These are phyloP conservation scores for Laupala kohalensis DNA, from an alignment of 1,140 invertebrate genomes.

Conservation along the genomic window DNA sequence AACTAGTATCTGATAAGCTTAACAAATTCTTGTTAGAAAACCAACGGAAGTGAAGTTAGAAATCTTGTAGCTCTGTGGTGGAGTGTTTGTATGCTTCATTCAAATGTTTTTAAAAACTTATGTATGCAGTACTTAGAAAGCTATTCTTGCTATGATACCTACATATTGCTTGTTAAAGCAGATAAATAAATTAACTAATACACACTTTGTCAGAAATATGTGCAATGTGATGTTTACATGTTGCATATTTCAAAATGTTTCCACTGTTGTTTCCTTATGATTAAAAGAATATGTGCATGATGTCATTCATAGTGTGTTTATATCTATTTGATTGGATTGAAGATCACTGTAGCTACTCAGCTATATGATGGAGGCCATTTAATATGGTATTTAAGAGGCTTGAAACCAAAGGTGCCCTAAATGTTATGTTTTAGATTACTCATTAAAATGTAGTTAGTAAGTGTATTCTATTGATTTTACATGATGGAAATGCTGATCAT, in stretches of 20 bases:
- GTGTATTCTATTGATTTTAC: conserved; percentile 8
- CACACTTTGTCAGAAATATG: neutral
- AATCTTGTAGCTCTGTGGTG: neutral
- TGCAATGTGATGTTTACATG: neutral
- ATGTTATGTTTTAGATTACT: conserved; percentile 26
- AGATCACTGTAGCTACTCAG: neutral
- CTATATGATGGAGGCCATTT: conserved; percentile 1
- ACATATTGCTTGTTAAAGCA: neutral
- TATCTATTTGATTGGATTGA: neutral
- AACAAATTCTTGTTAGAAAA: neutral
- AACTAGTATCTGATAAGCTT: neutral
- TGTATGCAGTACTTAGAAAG: neutral
- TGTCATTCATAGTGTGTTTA: neutral
- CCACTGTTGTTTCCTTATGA: neutral
- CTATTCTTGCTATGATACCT: neutral
- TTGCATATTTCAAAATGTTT: neutral
- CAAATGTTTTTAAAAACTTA: neutral
- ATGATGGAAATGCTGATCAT: neutral
- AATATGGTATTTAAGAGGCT: conserved; percentile 22
- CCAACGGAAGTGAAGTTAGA: neutral
- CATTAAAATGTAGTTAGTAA: conserved; percentile 4
- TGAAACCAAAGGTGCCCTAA: conserved; percentile 34
- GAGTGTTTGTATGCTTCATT: neutral
- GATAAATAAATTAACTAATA: neutral
- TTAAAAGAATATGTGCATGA: neutral